Evolutionary conservation across 2,888 invertebrate species (phyloP), one percentile per base, ranked within the genome.

Genomic region (Onthophagus sagittarius): DNA sequence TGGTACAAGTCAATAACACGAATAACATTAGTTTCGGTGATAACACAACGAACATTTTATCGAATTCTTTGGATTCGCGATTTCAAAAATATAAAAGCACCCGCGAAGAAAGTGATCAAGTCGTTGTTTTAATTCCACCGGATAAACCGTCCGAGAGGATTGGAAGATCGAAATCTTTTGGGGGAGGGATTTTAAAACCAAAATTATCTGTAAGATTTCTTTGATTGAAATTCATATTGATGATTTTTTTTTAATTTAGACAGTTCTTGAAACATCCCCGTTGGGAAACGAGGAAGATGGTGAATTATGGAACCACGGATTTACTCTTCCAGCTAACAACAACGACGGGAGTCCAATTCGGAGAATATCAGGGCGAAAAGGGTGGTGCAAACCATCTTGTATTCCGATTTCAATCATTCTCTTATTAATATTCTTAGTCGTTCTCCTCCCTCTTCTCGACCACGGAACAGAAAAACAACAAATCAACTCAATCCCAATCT

Each of bases 341-440:
- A 88, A 88, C 77, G 91, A 91, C 82, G 89, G 90, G 81, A 89
- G 89, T 80, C 88, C 88, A 77, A 85, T 88, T 83, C 88, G 89
- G 82, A 88, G 88, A 88, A 53, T 53, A 9, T 53, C 39, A 7
- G 39, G 39, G 73, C 87, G 87, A 76, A 90, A 90, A 80, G 87
- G 86, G 75, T 93, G 93, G 93, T 93, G 92, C 85, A 89, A 92
- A 76, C 94, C 94, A 5, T 94, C 95, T 6, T 95, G 94, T 84
- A 93, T 95, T 79, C 94, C 94, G 5, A 93, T 94, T 75, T 91
- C 93, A 31, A 89, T 94, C 82, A 93, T 95, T 75, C 89, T 94
- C 79, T 87, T 94, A 71, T 85, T 95, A 80, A 94, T 94, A 80
- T 91, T 94, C 76, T 87, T 94, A 76, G 93, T 95, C 71, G 94